Evolutionary conservation across 2,113 vertebrate species (phyloP), one percentile per base, ranked within the genome.

Genomic region (Vireo altiloquus): DNA sequence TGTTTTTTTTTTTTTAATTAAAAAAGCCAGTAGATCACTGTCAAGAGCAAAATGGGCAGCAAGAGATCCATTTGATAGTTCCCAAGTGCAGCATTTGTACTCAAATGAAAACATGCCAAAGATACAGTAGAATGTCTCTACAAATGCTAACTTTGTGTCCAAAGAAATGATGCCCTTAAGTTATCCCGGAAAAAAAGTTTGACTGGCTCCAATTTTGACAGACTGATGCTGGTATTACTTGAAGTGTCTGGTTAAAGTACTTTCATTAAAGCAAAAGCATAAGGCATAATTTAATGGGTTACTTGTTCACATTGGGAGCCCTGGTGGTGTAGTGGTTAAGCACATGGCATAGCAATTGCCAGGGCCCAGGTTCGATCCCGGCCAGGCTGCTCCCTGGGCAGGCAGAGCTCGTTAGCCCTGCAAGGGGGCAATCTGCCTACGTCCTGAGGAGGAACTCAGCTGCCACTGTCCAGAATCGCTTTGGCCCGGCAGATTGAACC

Each of bases 1-100:
- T 57, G 15, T 88, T 4, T 4, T 21, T 24, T 28, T 28, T 23
- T 68, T 88, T 84, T 59, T 52, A 85, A 93, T 95, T 94, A 71
- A 84, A 81, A 79, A 76, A 42, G 64, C 28, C n/a, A 52, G 77
- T 33, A 76, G 82, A 86, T 90, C 85, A 85, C 35, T 89, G 93
- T 79, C 93, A 97, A 95, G 53, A 95, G 69, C 90, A 95, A 97
- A 97, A 94, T 56, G 92, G 91, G 82, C 80, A 94, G 75, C n/a
- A 60, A 96, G 76, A 82, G 24, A 54, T 88, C n/a, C 68, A 95
- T 95, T 94, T 95, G 52, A 95, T 94, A 86, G 93, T 89, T 96
- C 74, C 86, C 30, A 16, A 90, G 60, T 11, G 11, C 35, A 95
- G 87, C 57, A 87, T 95, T 96, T 96, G 81, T 65, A 40, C 24